phyloP scores from a whole-genome alignment of 1,140 invertebrate species.

The Euglossa dilemma region DNA sequence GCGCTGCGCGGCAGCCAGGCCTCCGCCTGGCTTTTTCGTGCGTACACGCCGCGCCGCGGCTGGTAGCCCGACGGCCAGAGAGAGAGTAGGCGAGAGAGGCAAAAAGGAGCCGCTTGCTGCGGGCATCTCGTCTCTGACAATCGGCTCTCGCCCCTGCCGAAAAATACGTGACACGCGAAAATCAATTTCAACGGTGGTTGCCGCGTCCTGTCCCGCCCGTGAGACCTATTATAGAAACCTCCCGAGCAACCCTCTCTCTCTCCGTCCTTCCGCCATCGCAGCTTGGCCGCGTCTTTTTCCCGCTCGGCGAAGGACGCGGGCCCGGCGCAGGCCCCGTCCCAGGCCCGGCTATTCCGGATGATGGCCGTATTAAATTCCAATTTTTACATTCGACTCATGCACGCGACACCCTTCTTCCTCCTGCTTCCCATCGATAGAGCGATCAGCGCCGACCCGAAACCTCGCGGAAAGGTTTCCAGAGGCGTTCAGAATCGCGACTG shows the following conservation, averaged over 20 bases:
- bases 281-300: neutral
- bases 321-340: too few relatives aligned
- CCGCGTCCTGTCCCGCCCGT: conserved; percentile 45
- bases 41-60: neutral
- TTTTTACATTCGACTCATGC: conserved; percentile 16
- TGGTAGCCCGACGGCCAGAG: neutral
- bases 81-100: conserved; percentile 5
- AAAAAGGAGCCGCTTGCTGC: conserved; percentile 61
- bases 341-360: neutral
- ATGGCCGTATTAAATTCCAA: conserved; percentile 15
- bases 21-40: conserved; percentile 11
- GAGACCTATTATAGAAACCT: conserved; percentile 58
- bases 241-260: neutral
- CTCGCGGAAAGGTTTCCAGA: neutral
- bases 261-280: neutral
- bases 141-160: conserved; percentile 56
- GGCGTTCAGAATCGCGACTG: too few relatives aligned
- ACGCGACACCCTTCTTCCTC: neutral
- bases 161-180: conserved; percentile 76
- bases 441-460: neutral
- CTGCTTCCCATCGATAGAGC: conserved; percentile 1
- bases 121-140: conserved; percentile 58
- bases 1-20: conserved; percentile 18
- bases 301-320: neutral
- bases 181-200: conserved; percentile 75